These are phyloP conservation scores for Whitmania pigra DNA, from an alignment of 1,140 invertebrate species.

Conservation along the genomic window DNA sequence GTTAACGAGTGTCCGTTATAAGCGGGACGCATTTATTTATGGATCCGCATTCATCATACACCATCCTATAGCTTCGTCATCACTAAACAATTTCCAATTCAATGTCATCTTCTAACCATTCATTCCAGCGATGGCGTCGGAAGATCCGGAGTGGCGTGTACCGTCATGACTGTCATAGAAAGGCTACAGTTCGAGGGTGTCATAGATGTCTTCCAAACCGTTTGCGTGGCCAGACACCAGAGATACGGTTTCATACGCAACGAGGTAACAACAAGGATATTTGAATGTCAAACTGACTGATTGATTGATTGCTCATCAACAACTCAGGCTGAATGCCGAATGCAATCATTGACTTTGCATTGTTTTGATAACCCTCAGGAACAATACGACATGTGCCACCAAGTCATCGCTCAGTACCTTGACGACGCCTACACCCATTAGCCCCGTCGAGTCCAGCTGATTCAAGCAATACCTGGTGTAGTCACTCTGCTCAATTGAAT, in stretches of 20 bases:
- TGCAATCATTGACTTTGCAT: background rate
- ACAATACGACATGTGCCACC: constrained; percentile 4
- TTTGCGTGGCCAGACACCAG: constrained; percentile 89
- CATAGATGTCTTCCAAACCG: constrained; percentile 96
- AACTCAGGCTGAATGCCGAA: background rate
- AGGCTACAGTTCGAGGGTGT: constrained; percentile 78
- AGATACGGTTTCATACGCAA: constrained; percentile 97
- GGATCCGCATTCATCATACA: no score
- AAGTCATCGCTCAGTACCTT: background rate
- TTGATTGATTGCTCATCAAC: background rate
- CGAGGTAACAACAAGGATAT: constrained; percentile 53
- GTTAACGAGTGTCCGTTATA: no score
- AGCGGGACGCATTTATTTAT: no score
- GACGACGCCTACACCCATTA: constrained; percentile 2
- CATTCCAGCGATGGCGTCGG: background rate
- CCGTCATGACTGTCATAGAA: constrained; percentile 32
- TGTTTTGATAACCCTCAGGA: background rate
- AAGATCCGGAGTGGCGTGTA: background rate
- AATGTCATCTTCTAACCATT: no score
- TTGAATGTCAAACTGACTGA: background rate
- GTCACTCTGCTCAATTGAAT: no score
- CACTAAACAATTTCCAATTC: no score
- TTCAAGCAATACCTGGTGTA: no score
- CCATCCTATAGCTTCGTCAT: no score
- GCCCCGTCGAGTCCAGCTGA: background rate